Conservation (phyloP, 1,140 invertebrate species). For the Atta colombica region DNA sequence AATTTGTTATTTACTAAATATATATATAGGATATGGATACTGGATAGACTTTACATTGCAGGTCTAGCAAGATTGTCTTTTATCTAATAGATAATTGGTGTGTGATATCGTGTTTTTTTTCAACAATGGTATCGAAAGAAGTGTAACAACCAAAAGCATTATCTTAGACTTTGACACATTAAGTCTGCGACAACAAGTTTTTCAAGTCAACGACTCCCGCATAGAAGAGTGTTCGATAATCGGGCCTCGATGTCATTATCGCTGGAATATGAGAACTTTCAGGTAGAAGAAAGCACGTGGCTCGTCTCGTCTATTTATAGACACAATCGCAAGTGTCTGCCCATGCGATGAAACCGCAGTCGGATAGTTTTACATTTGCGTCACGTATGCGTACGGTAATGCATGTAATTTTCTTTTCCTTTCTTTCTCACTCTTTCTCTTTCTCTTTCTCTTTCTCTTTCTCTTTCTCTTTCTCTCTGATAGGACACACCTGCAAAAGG, state of each 20-base stretch:
- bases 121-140: background rate
- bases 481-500: background rate
- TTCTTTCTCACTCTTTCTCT: background rate
- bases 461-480: too few species aligned
- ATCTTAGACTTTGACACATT: background rate
- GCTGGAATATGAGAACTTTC: slow-evolving; percentile 8
- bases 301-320: slow-evolving; percentile 36
- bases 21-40: too few species aligned
- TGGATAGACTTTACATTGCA: too few species aligned
- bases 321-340: background rate
- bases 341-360: slow-evolving; percentile 19
- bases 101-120: background rate
- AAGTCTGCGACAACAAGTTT: background rate
- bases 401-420: background rate
- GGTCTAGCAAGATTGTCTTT: too few species aligned
- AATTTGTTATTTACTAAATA: too few species aligned
- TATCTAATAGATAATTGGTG: too few species aligned
- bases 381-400: slow-evolving; percentile 1
- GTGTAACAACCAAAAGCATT: too few species aligned
- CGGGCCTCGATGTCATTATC: background rate
- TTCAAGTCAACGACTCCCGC: slow-evolving; percentile 38
- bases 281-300: background rate
- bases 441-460: too few species aligned
- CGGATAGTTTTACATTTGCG: slow-evolving; percentile 43
- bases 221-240: background rate